phyloP scores from a whole-genome alignment of 2,888 invertebrate species.

The Drosophila trichaetosa region DNA sequence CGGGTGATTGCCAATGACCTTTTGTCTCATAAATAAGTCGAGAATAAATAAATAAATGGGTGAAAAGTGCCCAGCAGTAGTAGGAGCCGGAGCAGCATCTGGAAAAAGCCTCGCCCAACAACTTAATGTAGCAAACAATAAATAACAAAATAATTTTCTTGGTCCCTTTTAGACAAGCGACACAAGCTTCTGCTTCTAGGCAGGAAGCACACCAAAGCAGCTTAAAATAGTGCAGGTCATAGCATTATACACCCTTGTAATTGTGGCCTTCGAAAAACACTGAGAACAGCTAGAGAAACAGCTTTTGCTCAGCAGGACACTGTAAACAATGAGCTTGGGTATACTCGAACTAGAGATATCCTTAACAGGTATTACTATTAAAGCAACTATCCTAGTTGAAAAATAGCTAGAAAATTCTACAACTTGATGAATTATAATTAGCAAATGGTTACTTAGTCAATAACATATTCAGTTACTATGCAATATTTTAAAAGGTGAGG shows the following conservation, averaged over 20 bases:
- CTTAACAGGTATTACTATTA: not conserved
- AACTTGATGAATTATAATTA: not conserved
- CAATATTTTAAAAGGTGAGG: not conserved
- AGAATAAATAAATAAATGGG: constrained; percentile 63
- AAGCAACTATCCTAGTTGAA: too few relatives aligned
- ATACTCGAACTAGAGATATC: constrained; percentile 20
- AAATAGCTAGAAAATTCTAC: not conserved
- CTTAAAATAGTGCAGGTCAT: constrained; percentile 46
- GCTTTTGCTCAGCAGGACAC: not conserved
- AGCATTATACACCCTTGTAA: constrained; percentile 65
- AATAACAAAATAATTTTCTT: constrained; percentile 51
- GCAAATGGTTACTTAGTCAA: not conserved
- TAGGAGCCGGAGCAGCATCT: not conserved
- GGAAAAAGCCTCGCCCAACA: constrained; percentile 20
- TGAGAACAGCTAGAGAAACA: constrained; percentile 20
- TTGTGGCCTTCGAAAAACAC: constrained; percentile 55
- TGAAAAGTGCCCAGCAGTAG: constrained; percentile 18
- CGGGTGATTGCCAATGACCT: constrained; percentile 49
- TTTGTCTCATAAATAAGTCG: constrained; percentile 61
- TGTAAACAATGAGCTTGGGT: not conserved
- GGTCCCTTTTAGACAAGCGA: constrained; percentile 20
- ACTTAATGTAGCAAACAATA: constrained; percentile 29
- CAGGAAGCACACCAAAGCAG: constrained; percentile 33
- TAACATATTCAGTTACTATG: not conserved
- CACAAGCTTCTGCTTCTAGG: constrained; percentile 16